Conservation (phyloP, 2,113 vertebrate genomes). For the Acrocephalus arundinaceus region DNA sequence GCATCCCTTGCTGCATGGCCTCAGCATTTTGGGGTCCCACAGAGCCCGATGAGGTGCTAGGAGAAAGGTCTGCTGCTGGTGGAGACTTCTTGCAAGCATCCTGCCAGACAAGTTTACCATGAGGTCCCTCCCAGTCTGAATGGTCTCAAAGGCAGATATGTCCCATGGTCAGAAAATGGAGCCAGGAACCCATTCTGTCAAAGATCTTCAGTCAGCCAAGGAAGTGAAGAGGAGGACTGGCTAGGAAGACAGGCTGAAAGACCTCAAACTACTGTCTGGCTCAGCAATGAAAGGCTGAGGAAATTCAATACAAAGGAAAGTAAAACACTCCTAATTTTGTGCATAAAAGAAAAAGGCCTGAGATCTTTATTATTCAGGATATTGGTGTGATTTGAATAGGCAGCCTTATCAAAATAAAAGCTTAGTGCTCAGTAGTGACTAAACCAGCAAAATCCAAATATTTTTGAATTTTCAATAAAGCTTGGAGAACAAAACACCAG, state of each 20-base stretch:
- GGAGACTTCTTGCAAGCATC: not conserved
- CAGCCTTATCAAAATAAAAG: not conserved
- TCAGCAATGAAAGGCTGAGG: not conserved
- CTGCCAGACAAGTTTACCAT: not conserved
- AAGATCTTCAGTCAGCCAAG: not conserved
- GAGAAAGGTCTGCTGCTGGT: not conserved
- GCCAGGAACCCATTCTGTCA: not conserved
- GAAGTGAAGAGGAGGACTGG: not conserved
- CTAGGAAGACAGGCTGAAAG: not conserved
- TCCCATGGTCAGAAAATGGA: not conserved
- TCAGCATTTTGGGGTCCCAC: rapidly evolving
- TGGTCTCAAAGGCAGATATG: not conserved
- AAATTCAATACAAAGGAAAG: not conserved
- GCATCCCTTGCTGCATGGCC: not conserved
- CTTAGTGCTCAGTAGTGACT: not conserved
- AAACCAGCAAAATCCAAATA: not conserved
- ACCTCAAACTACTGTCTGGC: not conserved
- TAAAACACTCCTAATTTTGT: not conserved
- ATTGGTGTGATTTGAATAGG: not conserved
- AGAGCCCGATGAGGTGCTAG: rapidly evolving
- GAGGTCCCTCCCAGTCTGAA: not conserved
- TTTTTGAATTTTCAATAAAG: not conserved
- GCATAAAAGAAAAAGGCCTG: not conserved
- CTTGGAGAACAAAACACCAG: not conserved
- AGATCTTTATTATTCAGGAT: not conserved